Percentiles rank a stretch among this genome's conserved stretches.
Evolutionary conservation across 2,888 invertebrate species (phyloP).

Genomic region (Exephanes ischioxanthus): DNA sequence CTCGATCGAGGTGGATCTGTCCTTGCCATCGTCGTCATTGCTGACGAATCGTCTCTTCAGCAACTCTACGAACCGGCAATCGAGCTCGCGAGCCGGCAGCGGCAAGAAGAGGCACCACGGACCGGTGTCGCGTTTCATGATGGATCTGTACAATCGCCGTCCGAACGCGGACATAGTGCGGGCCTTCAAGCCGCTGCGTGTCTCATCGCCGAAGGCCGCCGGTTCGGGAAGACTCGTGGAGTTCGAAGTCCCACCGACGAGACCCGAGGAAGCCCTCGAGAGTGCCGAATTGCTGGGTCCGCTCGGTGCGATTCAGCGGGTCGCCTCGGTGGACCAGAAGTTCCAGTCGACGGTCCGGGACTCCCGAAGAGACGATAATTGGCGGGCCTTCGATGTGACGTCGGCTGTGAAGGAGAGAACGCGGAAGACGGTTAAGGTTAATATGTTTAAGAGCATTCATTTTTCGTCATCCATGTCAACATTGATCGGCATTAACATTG

Average conservation of each 20-base stretch:
- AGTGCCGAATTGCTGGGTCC: constrained; percentile 79
- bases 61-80: constrained; percentile 63
- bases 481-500: no score
- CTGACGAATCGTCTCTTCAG: constrained; percentile 70
- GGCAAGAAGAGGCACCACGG: constrained; percentile 72
- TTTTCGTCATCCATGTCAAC: not conserved
- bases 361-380: constrained; percentile 77
- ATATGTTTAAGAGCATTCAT: constrained; percentile 20
- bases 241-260: constrained; percentile 77
- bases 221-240: constrained; percentile 76
- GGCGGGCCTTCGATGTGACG: constrained; percentile 81
- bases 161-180: constrained; percentile 80
- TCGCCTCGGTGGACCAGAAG: constrained; percentile 72
- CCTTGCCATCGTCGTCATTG: constrained; percentile 76
- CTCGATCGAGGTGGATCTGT: constrained; percentile 80
- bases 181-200: constrained; percentile 78
- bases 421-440: constrained; percentile 66
- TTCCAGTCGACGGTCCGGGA: constrained; percentile 65
- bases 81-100: constrained; percentile 50
- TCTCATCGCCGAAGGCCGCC: constrained; percentile 72
- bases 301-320: constrained; percentile 78
- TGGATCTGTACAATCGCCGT: constrained; percentile 79
- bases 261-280: constrained; percentile 76
- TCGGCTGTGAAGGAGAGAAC: constrained; percentile 70
- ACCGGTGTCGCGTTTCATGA: constrained; percentile 79